Conservation (phyloP, 2,113 vertebrate genomes). For the Microcebus murinus region DNA sequence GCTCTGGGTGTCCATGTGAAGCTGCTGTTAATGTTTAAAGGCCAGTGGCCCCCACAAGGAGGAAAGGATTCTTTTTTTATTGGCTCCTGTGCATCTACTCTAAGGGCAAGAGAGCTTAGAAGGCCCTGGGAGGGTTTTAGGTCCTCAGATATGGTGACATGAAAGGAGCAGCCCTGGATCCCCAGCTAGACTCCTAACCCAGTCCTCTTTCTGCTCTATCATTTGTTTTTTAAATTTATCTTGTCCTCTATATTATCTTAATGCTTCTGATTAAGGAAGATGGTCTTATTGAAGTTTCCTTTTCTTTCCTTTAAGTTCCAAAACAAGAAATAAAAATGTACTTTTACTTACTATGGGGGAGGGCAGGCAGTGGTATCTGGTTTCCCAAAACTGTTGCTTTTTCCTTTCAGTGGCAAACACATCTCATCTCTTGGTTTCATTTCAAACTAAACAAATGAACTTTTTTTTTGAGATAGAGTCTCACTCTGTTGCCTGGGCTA, state of each 20-base stretch:
- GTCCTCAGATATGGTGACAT: not conserved
- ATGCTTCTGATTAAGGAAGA: not conserved
- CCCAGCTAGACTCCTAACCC: not conserved
- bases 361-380: not conserved
- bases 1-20: rapidly evolving
- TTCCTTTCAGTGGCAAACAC: conserved; percentile 28
- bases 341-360: not conserved
- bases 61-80: not conserved
- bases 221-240: conserved; percentile 11
- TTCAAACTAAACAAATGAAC: conserved; percentile 20
- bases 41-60: not conserved
- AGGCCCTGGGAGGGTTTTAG: not conserved
- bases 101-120: not conserved
- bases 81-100: not conserved
- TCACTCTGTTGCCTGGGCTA: too few species aligned
- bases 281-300: not conserved
- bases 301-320: conserved; percentile 28
- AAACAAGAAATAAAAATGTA: not conserved
- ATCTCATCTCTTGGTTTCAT: conserved; percentile 29
- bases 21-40: not conserved
- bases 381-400: not conserved
- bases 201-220: not conserved
- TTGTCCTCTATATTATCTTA: not conserved
- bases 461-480: not conserved
- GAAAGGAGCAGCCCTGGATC: not conserved